phyloP scores from a whole-genome alignment of 2,888 invertebrate species.

The Ormyrus rosae region DNA sequence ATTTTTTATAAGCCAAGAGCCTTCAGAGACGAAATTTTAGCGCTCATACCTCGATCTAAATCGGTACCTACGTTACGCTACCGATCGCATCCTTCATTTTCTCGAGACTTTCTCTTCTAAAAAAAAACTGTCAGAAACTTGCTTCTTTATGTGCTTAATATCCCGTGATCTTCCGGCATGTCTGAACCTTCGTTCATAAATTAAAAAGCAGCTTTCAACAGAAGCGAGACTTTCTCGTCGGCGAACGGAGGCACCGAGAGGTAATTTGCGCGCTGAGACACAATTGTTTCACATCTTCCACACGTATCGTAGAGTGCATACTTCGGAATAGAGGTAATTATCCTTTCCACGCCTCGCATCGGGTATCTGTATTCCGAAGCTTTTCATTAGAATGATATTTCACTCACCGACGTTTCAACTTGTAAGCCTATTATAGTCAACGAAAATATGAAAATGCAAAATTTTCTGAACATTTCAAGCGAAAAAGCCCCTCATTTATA shows the following conservation, averaged over 20 bases:
- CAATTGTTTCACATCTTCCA: not conserved
- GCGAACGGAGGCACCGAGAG: conserved; percentile 15
- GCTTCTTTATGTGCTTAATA: not conserved
- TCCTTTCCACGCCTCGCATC: not conserved
- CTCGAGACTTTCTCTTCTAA: conserved; percentile 32
- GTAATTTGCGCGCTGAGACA: not conserved
- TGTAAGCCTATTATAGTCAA: no score
- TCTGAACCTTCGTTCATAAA: no score
- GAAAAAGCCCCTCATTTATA: no score
- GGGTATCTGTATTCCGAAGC: no score
- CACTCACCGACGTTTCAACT: no score
- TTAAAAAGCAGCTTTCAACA: conserved; percentile 4
- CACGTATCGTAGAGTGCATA: not conserved
- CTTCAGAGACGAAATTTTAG: not conserved
- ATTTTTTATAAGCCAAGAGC: no score
- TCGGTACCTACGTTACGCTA: conserved; percentile 21
- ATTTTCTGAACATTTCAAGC: no score
- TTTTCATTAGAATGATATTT: no score
- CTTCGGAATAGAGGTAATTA: not conserved
- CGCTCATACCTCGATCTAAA: conserved; percentile 6
- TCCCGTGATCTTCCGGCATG: no score
- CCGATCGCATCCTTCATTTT: conserved; percentile 49
- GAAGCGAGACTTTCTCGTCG: conserved; percentile 15
- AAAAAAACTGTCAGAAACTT: not conserved
- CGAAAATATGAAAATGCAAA: no score